Evolutionary conservation across 1,140 invertebrate genomes (phyloP).

Genomic region (Tetragonula clypearis): DNA sequence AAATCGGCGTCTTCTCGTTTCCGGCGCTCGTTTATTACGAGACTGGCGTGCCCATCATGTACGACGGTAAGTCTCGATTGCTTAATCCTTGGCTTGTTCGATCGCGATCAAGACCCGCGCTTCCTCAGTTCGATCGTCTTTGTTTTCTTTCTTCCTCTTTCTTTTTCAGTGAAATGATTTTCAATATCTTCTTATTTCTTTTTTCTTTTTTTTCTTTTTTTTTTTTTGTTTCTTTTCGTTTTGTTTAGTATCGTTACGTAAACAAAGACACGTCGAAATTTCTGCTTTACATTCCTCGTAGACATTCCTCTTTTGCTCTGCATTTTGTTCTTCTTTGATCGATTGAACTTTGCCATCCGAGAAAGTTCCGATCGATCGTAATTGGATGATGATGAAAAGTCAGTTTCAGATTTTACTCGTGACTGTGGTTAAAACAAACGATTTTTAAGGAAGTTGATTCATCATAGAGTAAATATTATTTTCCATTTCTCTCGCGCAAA

Average conservation of each 20-base stretch:
- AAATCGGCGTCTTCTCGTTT: constrained; percentile 95
- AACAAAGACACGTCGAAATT: constrained; percentile 18
- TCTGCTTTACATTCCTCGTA: constrained; percentile 4
- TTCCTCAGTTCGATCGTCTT: constrained; percentile 19
- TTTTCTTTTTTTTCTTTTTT: neutral
- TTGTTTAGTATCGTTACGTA: neutral
- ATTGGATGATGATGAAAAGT: neutral
- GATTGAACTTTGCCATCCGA: neutral
- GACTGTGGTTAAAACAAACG: neutral
- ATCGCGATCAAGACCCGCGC: constrained; percentile 22
- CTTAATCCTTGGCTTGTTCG: constrained; percentile 43
- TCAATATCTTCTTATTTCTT: too few relatives aligned
- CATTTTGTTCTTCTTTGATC: constrained; percentile 29
- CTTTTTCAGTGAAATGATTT: neutral
- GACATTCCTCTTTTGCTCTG: neutral
- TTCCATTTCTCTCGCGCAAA: neutral
- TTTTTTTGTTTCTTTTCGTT: neutral
- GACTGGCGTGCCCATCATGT: constrained; percentile 96
- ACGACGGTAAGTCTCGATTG: constrained; percentile 89
- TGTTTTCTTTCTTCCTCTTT: neutral
- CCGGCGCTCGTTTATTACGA: constrained; percentile 95
- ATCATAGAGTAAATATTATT: neutral
- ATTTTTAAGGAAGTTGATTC: neutral
- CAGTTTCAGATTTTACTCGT: constrained; percentile 5
- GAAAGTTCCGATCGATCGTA: neutral